Evolutionary conservation across 2,888 invertebrate species (phyloP), one percentile per base, ranked within the genome.

Genomic region (Microctonus hyperodae): DNA sequence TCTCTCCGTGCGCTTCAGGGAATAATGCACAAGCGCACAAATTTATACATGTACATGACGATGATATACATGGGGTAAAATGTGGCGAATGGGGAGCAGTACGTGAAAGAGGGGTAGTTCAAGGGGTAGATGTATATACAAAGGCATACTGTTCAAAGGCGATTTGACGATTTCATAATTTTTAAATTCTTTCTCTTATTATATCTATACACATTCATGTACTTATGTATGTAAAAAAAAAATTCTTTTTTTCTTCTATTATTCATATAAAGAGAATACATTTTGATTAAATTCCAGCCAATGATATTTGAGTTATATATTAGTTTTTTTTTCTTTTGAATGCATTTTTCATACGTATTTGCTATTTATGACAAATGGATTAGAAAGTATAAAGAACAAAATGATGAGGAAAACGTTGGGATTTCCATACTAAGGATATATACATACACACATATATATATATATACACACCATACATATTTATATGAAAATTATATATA

Each of bases 11-110:
- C 44, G 44, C 16, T 16, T 44, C 44, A 37, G n/a, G 22, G 10
- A 55, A 35, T 51, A 37, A 22, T 25, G 64, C 57, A 35, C 57
- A 35, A 22, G 25, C 11, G n/a, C 11, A 48, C 20, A 37, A 35
- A 25, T 37, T 20, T 33, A 31, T 9, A 33, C 33, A 35, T 37
- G 57, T 23, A 7, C 23, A 33, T 28, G 25, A 37, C 35, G 22
- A 33, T 37, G 57, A 23, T 7, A 11, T 20, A 11, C 13, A 23
- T 9, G 13, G 44, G 60, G 33, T 40, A 31, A 40, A 50, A 55
- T 57, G 7, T 33, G 48, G 20, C 28, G 48, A 51, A 71, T 63
- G 58, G 62, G 44, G 60, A 56, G 50, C 58, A 35, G 55, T 23
- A 37, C 35, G 23, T 51, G 64, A 50, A 16, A 11, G 58, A 58